Conservation (phyloP, 2,113 vertebrate genomes). For the Mustela nigripes region DNA sequence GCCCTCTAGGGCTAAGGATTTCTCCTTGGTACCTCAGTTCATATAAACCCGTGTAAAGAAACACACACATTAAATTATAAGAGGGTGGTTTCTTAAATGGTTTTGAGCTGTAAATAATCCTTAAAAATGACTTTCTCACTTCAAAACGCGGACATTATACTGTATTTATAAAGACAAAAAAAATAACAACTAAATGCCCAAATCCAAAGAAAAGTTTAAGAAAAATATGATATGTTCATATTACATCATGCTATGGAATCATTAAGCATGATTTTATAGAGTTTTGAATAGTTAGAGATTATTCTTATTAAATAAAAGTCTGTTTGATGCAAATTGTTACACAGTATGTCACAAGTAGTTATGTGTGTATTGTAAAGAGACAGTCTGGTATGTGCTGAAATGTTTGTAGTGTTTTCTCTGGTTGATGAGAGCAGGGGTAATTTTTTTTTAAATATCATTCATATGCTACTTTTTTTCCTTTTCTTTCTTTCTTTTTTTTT, state of each 20-base stretch:
- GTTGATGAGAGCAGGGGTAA: not conserved
- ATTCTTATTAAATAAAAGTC: not conserved
- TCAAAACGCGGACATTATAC: not conserved
- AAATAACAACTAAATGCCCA: not conserved
- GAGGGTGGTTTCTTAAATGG: slow-evolving; percentile 22
- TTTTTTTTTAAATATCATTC: not conserved
- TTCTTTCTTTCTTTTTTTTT: not conserved
- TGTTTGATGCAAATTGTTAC: not conserved
- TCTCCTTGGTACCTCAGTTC: not conserved
- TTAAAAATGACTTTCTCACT: slow-evolving; percentile 19
- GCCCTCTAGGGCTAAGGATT: not conserved
- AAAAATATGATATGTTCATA: not conserved
- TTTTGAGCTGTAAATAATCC: not conserved
- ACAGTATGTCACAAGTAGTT: not conserved
- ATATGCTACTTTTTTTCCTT: not conserved
- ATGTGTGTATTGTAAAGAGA: not conserved
- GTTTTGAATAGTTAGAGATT: slow-evolving; percentile 14
- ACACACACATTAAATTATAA: not conserved
- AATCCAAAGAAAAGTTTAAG: not conserved
- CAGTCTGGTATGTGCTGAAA: not conserved
- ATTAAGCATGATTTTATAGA: not conserved
- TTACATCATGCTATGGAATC: not conserved
- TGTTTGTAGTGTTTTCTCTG: slow-evolving; percentile 12
- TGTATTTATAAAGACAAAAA: not conserved
- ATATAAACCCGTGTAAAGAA: not conserved